These are phyloP conservation scores for Aporrectodea caliginosa DNA, from an alignment of 1,140 invertebrate species.

Conservation along the genomic window DNA sequence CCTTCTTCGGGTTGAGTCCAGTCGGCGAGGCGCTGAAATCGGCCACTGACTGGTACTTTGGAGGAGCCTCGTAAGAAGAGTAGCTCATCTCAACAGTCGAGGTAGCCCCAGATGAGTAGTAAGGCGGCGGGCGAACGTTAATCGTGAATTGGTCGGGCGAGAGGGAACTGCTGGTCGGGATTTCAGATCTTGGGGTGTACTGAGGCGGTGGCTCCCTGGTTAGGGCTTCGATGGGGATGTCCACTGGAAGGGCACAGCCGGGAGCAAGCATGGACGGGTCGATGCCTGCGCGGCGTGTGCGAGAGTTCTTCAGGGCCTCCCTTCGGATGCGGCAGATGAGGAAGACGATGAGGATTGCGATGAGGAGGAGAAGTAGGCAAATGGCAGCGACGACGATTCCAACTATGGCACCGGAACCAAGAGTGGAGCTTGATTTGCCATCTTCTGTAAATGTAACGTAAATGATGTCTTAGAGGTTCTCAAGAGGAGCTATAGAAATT, in stretches of 20 bases:
- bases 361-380: neutral
- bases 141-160: neutral
- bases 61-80: neutral
- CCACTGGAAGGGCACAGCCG: neutral
- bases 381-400: neutral
- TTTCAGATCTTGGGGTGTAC: neutral
- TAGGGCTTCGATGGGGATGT: neutral
- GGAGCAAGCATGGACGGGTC: neutral
- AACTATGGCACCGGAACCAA: neutral
- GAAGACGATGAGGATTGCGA: neutral
- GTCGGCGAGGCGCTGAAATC: neutral
- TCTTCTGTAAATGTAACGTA: no score
- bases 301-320: neutral
- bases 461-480: no score
- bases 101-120: neutral
- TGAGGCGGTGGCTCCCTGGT: neutral
- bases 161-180: neutral
- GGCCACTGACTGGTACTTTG: neutral
- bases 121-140: neutral
- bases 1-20: neutral
- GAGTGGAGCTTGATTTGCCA: no score
- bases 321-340: neutral
- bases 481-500: no score
- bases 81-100: neutral
- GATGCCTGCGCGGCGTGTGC: no score